Conservation (phyloP, 1,140 invertebrate genomes). For the Tetragnatha versicolor region DNA sequence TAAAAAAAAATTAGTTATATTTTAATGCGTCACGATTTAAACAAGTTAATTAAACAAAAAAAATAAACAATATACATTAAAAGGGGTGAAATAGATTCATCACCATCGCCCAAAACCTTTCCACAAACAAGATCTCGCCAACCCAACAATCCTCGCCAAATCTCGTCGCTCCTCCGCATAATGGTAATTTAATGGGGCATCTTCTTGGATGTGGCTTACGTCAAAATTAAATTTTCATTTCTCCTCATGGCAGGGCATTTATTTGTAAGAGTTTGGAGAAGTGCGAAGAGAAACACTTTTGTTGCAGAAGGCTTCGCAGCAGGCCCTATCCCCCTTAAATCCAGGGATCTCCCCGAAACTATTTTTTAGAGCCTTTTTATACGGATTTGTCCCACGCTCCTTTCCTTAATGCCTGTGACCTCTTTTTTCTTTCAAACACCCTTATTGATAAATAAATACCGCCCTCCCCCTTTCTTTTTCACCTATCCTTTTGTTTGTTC, state of each 20-base stretch:
- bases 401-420: too few relatives aligned
- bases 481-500: too few relatives aligned
- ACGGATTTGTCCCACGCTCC: slow-evolving; percentile 34
- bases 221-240: slow-evolving; percentile 56
- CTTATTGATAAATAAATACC: slow-evolving; percentile 48
- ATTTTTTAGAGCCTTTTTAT: slow-evolving; percentile 36
- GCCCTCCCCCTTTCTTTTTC: not conserved
- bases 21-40: too few relatives aligned
- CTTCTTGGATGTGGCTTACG: slow-evolving; percentile 44
- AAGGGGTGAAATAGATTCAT: too few relatives aligned
- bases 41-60: too few relatives aligned
- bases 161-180: not conserved
- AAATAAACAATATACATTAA: too few relatives aligned
- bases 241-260: slow-evolving; percentile 43
- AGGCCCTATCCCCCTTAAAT: slow-evolving; percentile 12
- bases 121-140: slow-evolving; percentile 10
- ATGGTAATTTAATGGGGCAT: slow-evolving; percentile 55
- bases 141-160: slow-evolving; percentile 11
- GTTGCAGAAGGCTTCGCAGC: slow-evolving; percentile 29
- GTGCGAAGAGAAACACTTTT: slow-evolving; percentile 50
- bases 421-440: slow-evolving; percentile 17
- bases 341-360: slow-evolving; percentile 28
- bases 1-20: too few relatives aligned
- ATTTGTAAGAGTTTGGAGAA: slow-evolving; percentile 48
- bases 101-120: too few relatives aligned